phyloP scores from a whole-genome alignment of 2,888 invertebrate genomes.

The Proisotoma minuta region DNA sequence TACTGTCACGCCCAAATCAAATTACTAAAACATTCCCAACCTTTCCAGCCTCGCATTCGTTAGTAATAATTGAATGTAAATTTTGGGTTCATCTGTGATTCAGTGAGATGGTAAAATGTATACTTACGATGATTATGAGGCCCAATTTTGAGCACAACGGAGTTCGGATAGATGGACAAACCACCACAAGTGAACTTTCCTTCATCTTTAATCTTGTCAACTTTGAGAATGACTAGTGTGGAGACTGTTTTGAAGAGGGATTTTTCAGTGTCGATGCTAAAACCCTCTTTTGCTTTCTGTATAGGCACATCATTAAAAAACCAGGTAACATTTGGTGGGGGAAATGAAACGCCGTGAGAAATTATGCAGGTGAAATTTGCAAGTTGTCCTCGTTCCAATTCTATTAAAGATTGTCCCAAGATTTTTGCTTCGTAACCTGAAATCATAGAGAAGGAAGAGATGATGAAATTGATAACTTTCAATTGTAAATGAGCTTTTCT shows the following conservation, averaged over 20 bases:
- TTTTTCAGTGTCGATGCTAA: constrained; percentile 40
- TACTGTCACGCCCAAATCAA: no score
- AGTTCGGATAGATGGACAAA: constrained; percentile 34
- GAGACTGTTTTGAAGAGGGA: constrained; percentile 32
- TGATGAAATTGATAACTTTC: constrained; percentile 4
- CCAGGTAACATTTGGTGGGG: constrained; percentile 43
- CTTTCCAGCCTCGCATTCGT: no score
- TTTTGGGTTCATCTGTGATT: no score
- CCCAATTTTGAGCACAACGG: constrained; percentile 31
- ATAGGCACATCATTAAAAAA: constrained; percentile 42
- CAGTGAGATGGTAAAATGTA: background rate
- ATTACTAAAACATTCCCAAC: no score
- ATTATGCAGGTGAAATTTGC: constrained; percentile 43
- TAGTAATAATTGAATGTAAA: no score
- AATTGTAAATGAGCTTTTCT: constrained; percentile 1
- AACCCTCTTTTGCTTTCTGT: constrained; percentile 35
- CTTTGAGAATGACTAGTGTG: constrained; percentile 40
- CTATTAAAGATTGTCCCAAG: constrained; percentile 32
- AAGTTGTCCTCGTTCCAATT: constrained; percentile 31
- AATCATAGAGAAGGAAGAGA: background rate
- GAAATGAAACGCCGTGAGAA: constrained; percentile 21
- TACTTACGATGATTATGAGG: constrained; percentile 24
- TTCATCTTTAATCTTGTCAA: constrained; percentile 27
- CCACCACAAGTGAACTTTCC: constrained; percentile 45
- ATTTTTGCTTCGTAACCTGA: constrained; percentile 40